Evolutionary conservation across 2,888 invertebrate genomes (phyloP), one percentile per base, ranked within the genome.

Genomic region (Heliothis peltigera): DNA sequence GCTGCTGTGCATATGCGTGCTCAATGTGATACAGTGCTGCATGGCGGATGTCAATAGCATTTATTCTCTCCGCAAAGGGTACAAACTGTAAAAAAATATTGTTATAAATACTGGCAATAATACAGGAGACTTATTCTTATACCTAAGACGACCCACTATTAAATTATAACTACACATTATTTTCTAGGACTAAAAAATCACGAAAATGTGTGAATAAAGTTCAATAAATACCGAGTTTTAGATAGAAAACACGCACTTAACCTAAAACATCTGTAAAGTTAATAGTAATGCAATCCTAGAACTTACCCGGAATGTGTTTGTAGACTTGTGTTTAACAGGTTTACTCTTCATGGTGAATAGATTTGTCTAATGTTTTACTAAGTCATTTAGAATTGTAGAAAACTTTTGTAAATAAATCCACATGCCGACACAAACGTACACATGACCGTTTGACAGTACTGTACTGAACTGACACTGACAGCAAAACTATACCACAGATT

Each of bases 41-140:
- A 85, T 95, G 96, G 1, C 96, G 94, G 46, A 99, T 96, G 87
- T 98, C 98, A 64, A 99, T 97, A 76, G 97, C 96, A 79, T 97
- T 96, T 44, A 99, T 97, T 58, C 98, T 96, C 79, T 99, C 98
- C 21, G 97, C 96, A 92, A 99, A 99, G 6, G 98, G 97, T 89
- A 97, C 96, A 88, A 98, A 98, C 98, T 98, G 89, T 60, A 95
- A 95, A 72, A 75, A 22, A 3, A 22, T 22, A 35, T 47, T 2
- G n/a, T 21, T 7, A n/a, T n/a, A 22, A 15, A n/a, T 42, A 42
- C n/a, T 5, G 17, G 6, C n/a, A 17, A 17, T 6, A n/a, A n/a
- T 15, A 42, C n/a, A n/a, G 32, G 7, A 5, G 32, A 15, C 4
- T 49, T 12, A 21, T n/a, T 32, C 21, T 15, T 21, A 44, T 5